A percentile compares a stretch with the other conserved stretches of the same genome.
Conservation (phyloP, 2,797 vertebrate species). For the Pseudochaenichthys georgianus region DNA sequence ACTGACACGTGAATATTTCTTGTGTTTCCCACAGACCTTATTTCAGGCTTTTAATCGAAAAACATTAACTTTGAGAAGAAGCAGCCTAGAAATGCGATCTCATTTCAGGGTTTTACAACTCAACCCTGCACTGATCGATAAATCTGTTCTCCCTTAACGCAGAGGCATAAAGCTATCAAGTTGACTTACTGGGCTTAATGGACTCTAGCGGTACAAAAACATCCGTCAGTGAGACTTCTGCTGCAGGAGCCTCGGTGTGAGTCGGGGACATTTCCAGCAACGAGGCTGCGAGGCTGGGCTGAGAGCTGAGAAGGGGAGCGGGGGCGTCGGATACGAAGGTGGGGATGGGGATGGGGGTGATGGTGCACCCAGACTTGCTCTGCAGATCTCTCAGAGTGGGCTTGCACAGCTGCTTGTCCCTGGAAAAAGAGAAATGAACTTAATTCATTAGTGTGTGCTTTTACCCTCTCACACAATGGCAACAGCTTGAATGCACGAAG, state of each 20-base stretch:
- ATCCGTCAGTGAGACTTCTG: conserved; percentile 86
- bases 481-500: too few species aligned
- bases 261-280: conserved; percentile 68
- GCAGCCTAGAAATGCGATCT: too few species aligned
- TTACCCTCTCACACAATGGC: not conserved
- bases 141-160: not conserved
- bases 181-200: conserved; percentile 93
- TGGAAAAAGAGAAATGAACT: conserved; percentile 54
- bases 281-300: conserved; percentile 64
- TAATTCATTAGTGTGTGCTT: not conserved
- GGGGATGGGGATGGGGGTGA: conserved; percentile 65
- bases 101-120: too few species aligned
- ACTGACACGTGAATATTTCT: too few species aligned
- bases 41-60: too few species aligned
- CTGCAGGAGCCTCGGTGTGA: conserved; percentile 38
- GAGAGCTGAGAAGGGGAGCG: conserved; percentile 53
- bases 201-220: conserved; percentile 96
- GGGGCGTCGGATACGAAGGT: conserved; percentile 65
- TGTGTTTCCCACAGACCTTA: too few species aligned
- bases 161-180: not conserved
- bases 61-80: too few species aligned
- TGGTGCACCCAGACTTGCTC: conserved; percentile 83
- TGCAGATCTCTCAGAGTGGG: conserved; percentile 96
- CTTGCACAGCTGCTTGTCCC: conserved; percentile 94
- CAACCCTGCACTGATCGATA: not conserved